These are phyloP conservation scores for Desoria tigrina DNA, from an alignment of 2,888 invertebrate species.

Conservation along the genomic window DNA sequence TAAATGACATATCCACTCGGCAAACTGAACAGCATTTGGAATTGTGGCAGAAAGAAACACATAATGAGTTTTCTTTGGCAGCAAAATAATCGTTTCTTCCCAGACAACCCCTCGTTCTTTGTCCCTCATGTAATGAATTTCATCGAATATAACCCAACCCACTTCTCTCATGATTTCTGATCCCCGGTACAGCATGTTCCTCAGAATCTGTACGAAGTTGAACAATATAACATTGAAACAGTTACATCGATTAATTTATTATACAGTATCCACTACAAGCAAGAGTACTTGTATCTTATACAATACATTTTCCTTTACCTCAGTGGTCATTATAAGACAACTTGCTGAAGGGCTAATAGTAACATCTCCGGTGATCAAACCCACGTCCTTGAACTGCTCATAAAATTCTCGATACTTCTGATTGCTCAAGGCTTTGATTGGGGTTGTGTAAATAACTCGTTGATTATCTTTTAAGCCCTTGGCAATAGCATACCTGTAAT, in stretches of 20 bases:
- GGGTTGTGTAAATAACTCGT: conserved; percentile 98
- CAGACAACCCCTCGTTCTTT: conserved; percentile 99
- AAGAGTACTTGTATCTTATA: background rate
- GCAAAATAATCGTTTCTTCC: conserved; percentile 96
- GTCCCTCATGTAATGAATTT: conserved; percentile 99
- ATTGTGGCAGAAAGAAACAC: conserved; percentile 99
- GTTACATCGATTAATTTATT: background rate
- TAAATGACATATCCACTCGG: conserved; percentile 89
- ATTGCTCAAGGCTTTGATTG: conserved; percentile 98
- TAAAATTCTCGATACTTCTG: conserved; percentile 98
- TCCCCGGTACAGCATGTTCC: conserved; percentile 97
- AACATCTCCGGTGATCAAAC: conserved; percentile 97
- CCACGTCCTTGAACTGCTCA: conserved; percentile 97
- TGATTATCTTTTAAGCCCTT: conserved; percentile 90
- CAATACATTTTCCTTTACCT: conserved; percentile 62
- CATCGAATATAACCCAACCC: conserved; percentile 99
- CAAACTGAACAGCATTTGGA: conserved; percentile 96
- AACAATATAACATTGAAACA: background rate
- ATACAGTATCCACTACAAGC: background rate
- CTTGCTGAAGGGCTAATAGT: conserved; percentile 98
- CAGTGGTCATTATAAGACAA: conserved; percentile 99
- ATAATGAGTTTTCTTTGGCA: conserved; percentile 96
- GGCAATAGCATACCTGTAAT: conserved; percentile 84
- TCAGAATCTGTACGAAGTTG: conserved; percentile 71
- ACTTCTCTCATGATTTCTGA: conserved; percentile 99